Conservation (phyloP, 1,140 invertebrate genomes). For the Akabosia matsudoensis region DNA sequence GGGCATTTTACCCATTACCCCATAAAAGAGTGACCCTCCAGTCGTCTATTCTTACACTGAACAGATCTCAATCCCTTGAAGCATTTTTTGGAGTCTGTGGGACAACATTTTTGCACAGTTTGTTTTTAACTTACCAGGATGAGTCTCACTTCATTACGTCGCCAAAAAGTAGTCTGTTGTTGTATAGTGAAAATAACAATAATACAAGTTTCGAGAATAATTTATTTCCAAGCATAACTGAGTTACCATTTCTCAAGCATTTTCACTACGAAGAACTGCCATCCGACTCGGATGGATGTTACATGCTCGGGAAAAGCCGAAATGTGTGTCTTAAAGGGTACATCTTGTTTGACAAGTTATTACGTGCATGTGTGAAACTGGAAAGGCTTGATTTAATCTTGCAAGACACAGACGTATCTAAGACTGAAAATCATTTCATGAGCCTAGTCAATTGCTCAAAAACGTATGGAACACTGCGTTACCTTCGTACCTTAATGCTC, state of each 20-base stretch:
- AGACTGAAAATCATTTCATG: constrained; percentile 7
- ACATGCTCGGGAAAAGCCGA: neutral
- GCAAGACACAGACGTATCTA: constrained; percentile 1
- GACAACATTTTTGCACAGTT: neutral
- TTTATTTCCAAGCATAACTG: constrained; percentile 5
- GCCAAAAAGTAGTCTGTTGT: no score
- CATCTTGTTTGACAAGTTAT: constrained; percentile 2
- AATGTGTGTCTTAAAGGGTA: neutral
- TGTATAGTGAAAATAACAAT: no score
- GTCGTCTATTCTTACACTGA: neutral
- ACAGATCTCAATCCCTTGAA: constrained; percentile 13
- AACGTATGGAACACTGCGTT: neutral
- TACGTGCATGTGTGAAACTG: neutral
- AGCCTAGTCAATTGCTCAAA: constrained; percentile 23
- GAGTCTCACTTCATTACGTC: constrained; percentile 2
- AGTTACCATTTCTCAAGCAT: constrained; percentile 4
- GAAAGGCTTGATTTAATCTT: neutral
- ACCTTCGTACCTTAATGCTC: neutral
- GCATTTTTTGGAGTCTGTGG: neutral
- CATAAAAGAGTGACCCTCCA: neutral
- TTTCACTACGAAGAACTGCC: constrained; percentile 18
- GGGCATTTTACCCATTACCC: neutral
- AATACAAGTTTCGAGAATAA: neutral
- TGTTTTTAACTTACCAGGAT: constrained; percentile 19
- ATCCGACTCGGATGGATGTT: neutral